Percentiles rank a stretch among this genome's conserved stretches.
Conservation (phyloP, 2,888 invertebrate genomes). For the Neuroscelio doddi region DNA sequence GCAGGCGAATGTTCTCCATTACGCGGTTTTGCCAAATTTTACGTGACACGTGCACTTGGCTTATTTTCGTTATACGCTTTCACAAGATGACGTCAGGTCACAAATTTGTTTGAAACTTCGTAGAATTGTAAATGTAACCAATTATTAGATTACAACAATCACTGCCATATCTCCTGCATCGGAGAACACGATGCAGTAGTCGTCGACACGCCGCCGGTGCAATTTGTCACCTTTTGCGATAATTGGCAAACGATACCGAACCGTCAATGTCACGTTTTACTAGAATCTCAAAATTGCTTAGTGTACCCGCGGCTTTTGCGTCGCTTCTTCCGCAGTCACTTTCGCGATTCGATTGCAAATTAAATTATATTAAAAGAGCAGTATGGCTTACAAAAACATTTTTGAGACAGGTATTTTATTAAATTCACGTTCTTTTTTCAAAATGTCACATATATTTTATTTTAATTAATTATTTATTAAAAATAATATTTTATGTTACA, state of each 20-base stretch:
- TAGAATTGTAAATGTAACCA: constrained; percentile 4
- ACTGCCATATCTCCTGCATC: too few relatives aligned
- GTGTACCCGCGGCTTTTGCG: constrained; percentile 46
- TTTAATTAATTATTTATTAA: too few relatives aligned
- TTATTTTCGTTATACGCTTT: constrained; percentile 43
- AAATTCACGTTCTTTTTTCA: too few relatives aligned
- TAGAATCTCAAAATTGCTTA: constrained; percentile 42
- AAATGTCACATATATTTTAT: too few relatives aligned
- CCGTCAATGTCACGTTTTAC: constrained; percentile 45
- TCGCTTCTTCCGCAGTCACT: constrained; percentile 26
- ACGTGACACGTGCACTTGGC: constrained; percentile 42
- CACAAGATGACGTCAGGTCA: constrained; percentile 33
- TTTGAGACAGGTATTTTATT: constrained; percentile 1
- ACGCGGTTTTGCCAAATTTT: constrained; percentile 43
- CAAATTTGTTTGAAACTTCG: constrained; percentile 14
- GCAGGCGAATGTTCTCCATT: constrained; percentile 14
- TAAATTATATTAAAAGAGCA: not conserved
- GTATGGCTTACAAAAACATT: constrained; percentile 1
- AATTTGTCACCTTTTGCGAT: constrained; percentile 22
- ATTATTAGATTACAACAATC: constrained; percentile 1
- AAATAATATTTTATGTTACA: too few relatives aligned
- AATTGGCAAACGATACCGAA: constrained; percentile 40
- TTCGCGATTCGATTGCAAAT: not conserved
- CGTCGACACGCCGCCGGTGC: constrained; percentile 3
- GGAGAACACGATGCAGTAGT: not conserved